Evolutionary conservation across 2,888 invertebrate species (phyloP), one percentile per base, ranked within the genome.

Genomic region (Antheraea yamamai): DNA sequence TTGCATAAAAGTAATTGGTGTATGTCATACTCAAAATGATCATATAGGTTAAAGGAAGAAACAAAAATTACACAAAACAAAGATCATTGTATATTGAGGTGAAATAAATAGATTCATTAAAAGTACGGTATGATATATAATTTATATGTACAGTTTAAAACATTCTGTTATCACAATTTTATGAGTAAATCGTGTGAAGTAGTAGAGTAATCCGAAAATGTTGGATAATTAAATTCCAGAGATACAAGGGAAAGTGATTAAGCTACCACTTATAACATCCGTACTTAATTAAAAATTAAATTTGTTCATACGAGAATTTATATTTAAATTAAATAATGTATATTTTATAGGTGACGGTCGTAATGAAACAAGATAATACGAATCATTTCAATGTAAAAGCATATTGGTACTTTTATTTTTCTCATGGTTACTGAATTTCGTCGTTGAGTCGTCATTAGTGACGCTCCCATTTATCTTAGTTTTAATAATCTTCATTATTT

Each of bases 171-270:
- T 30, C 75, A 77, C 35, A 47, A 23, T 70, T 68, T 58, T 39
- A 26, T 61, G 70, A 58, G 66, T 39, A 39, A n/a, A n/a, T n/a
- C 73, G 68, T 68, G 70, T 39, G 47, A 75, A 66, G 18, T 10
- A 47, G 55, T 70, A 70, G 35, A 68, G 39, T 68, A 70, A 70
- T 73, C 70, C 64, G 55, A 70, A 75, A 73, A 68, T 70, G 75
- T 39, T 39, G 70, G 68, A 70, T 75, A 75, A 75, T 75, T 75
- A 75, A 75, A 75, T 75, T 75, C 73, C 73, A 39, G 23, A 70
- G 73, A 73, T 61, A 75, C 66, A 66, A 70, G 70, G 68, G 72
- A 61, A 68, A 73, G 73, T 73, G 68, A 52, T 75, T 73, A 73
- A 30, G 26, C 30, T 66, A 66, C 64, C 64, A 71, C 58, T 75